Base-by-base conservation (phyloP, 2,888 invertebrate species). In the Aphidoletes aphidimyza region DNA sequence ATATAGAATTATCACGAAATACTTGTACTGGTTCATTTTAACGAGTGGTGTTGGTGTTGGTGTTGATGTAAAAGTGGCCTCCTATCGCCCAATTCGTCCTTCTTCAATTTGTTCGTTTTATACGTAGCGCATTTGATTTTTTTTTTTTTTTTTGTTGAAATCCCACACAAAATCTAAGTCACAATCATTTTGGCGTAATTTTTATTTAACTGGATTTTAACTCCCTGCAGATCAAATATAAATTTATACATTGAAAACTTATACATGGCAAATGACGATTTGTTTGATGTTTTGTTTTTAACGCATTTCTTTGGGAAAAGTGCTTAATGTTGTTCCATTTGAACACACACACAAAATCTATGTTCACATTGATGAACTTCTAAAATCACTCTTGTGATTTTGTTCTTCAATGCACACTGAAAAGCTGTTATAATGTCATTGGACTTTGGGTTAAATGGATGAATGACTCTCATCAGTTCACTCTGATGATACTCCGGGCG, bases 381-480 rank as follows among this genome's bases (percentile, higher is more conserved):
- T 30, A 14, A 17, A 9, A 30, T 30, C 14, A 30, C 34, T 69
- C 9, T 30, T 69, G 14, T 69, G 30, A 14, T 34, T 1, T 69
- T 69, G 1, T 34, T 11, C 14, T 34, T 30, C 69, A 3, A n/a
- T 30, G 54, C 6, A 54, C n/a, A n/a, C n/a, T n/a, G n/a, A 69
- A 54, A 69, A 69, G 69, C 30, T 69, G 8, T 69, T 69, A 69
- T 30, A 69, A 14, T 69, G 11, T 69, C 69, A 14, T 69, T 69
- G 30, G 30, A 69, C 26, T 2, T 69, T 69, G 30, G 69, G 9
- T 26, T 14, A 69, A 69, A 69, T 47, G n/a, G n/a, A n/a, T 17
- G 19, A 47, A 47, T 11, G 0, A 54, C 1, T 54, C 54, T 14
- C 54, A 26, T 54, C 22, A 22, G 26, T n/a, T 54, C 22, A 22